Evolutionary conservation across 1,140 invertebrate genomes (phyloP).

Genomic region (Tetragnatha versicolor): DNA sequence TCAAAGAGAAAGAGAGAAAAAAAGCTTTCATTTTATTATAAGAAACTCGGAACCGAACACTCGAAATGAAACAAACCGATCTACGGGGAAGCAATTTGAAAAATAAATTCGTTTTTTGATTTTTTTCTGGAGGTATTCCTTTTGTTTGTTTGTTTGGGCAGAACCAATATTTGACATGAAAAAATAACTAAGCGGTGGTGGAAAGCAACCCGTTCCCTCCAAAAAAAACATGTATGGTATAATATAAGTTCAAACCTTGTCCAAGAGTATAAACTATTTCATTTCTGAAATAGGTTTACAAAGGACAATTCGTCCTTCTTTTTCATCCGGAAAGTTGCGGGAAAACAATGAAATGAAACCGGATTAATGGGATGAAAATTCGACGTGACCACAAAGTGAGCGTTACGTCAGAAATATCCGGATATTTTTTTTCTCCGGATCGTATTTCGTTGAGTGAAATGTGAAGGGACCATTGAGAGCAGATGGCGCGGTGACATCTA

Average conservation of each 20-base stretch:
- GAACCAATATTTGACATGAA: constrained; percentile 30
- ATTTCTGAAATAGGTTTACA: constrained; percentile 47
- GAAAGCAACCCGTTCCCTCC: not conserved
- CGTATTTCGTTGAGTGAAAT: too few relatives aligned
- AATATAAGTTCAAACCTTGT: constrained; percentile 8
- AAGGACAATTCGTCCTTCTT: constrained; percentile 40
- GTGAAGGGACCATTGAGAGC: too few relatives aligned
- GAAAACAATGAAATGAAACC: constrained; percentile 28
- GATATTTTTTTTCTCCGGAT: too few relatives aligned
- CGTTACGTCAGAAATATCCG: constrained; percentile 8
- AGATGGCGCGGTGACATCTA: too few relatives aligned
- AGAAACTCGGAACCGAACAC: constrained; percentile 17
- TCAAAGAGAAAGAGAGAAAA: not conserved
- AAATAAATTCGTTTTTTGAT: constrained; percentile 35
- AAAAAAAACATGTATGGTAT: constrained; percentile 3
- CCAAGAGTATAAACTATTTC: constrained; percentile 40
- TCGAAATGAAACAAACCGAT: constrained; percentile 37
- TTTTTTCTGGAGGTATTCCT: not conserved
- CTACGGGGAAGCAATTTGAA: constrained; percentile 34
- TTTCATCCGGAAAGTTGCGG: not conserved
- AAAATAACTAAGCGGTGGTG: not conserved
- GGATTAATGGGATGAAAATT: constrained; percentile 47
- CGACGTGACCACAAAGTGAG: constrained; percentile 39
- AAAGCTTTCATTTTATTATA: constrained; percentile 45
- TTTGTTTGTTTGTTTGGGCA: not conserved